Conservation (phyloP, 1,140 invertebrate genomes). For the Phocides pigmalion region DNA sequence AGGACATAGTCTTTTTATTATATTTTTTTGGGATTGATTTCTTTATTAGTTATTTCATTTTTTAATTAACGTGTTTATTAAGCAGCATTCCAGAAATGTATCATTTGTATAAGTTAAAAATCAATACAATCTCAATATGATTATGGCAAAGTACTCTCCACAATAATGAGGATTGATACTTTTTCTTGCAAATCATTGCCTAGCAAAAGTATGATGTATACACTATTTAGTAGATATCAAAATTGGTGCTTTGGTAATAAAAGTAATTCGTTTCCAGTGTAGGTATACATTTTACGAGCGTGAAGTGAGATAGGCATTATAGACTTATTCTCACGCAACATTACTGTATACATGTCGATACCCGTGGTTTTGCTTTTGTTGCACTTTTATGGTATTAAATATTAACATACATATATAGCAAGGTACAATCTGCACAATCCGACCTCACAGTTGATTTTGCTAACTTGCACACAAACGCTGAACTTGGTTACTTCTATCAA, state of each 20-base stretch:
- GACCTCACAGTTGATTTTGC: too few species aligned
- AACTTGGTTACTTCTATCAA: too few species aligned
- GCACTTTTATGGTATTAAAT: too few species aligned
- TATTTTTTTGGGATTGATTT: too few species aligned
- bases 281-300: conserved; percentile 40
- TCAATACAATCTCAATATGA: conserved; percentile 10
- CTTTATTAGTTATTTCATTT: too few species aligned
- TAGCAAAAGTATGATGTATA: not conserved
- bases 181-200: conserved; percentile 1
- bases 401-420: too few species aligned
- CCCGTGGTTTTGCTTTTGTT: not conserved
- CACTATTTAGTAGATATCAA: not conserved
- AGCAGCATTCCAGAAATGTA: not conserved
- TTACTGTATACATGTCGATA: conserved; percentile 26
- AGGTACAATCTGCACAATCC: too few species aligned
- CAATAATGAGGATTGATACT: not conserved
- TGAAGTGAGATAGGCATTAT: conserved; percentile 41
- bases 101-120: not conserved
- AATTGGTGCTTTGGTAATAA: not conserved
- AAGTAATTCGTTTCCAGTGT: conserved; percentile 13
- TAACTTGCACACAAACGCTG: too few species aligned
- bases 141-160: not conserved
- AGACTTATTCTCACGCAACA: conserved; percentile 47
- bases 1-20: too few species aligned
- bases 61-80: too few species aligned